These are phyloP conservation scores for Orthonyx spaldingii DNA, from an alignment of 2,113 vertebrate genomes.

Conservation along the genomic window DNA sequence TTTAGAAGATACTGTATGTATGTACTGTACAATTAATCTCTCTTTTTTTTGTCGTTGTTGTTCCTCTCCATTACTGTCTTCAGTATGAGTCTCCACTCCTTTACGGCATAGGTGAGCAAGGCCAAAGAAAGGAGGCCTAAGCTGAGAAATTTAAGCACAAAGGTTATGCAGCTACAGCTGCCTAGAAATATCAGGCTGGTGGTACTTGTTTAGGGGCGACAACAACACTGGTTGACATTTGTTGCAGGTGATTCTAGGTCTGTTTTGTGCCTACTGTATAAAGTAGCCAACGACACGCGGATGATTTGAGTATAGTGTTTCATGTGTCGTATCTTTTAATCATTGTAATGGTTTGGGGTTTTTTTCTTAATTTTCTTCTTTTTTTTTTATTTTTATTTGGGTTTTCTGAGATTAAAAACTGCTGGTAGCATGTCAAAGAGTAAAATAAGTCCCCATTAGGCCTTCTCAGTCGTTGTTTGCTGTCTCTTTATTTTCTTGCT, in stretches of 20 bases:
- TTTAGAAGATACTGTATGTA: conserved; percentile 79
- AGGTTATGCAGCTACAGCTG: not conserved
- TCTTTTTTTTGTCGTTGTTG: conserved; percentile 9
- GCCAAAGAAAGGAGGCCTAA: conserved; percentile 46
- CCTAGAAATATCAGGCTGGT: conserved; percentile 9
- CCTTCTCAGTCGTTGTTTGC: not conserved
- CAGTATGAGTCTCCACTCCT: conserved; percentile 23
- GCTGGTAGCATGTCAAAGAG: conserved; percentile 34
- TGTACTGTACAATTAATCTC: conserved; percentile 70
- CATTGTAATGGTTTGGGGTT: not conserved
- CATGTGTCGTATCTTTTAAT: conserved; percentile 9
- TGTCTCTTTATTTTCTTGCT: conserved; percentile 40
- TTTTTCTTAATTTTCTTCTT: not conserved
- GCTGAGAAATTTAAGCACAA: conserved; percentile 62
- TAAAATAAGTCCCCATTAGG: conserved; percentile 38
- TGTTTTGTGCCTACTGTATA: conserved; percentile 38
- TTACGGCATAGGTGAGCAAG: conserved; percentile 6
- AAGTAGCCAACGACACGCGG: not conserved
- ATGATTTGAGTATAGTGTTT: conserved; percentile 26
- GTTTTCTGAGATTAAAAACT: conserved; percentile 38
- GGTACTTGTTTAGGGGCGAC: not conserved
- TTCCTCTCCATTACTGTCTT: conserved; percentile 42
- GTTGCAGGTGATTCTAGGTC: conserved; percentile 19
- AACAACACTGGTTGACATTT: not conserved
- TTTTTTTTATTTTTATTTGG: not conserved